Evolutionary conservation across 2,113 vertebrate species (phyloP), one percentile per base, ranked within the genome.

Genomic region (Rostratula benghalensis): DNA sequence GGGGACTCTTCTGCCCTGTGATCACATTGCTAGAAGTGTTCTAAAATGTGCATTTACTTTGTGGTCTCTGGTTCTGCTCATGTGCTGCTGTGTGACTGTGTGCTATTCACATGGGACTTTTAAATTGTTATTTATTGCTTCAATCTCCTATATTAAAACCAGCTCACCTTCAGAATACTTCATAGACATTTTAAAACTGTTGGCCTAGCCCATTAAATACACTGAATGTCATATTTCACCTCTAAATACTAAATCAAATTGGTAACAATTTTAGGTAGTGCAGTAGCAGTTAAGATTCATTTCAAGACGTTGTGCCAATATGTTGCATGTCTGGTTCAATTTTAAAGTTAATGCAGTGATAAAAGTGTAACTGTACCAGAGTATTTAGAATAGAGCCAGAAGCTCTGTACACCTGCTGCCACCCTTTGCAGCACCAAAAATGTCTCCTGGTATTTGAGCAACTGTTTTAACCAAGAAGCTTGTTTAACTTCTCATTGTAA

Each of bases 11-110:
- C 73, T 92, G 45, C 43, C 23, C 13, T 81, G 39, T 30, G 25
- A 80, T 86, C 75, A 53, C 35, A 41, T 81, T 24, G 41, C 37
- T 89, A 7, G 5, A 94, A 84, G 25, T 76, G 33, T 87, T 95
- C 75, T 68, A 57, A 87, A 86, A 35, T 51, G 46, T 87, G 30
- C 50, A 54, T 92, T 94, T 89, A 87, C 74, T 95, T 92, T 41
- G n/a, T 91, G 69, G 60, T 78, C n/a, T 94, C 61, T 81, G 61
- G 11, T 83, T 93, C 57, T 89, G 80, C 45, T 94, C 41, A 31
- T 13, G 8, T 60, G 73, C 76, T 94, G 60, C 86, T 81, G 19
- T 83, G 41, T 77, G 37, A 87, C 80, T 70, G 57, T 76, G 31
- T 75, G 30, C 51, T 84, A 22, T 81, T 88, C 90, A 68, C 45